Percentiles rank a stretch among this genome's conserved stretches.
Conservation (phyloP, 2,797 vertebrate genomes). For the Aselliscus stoliczkanus region DNA sequence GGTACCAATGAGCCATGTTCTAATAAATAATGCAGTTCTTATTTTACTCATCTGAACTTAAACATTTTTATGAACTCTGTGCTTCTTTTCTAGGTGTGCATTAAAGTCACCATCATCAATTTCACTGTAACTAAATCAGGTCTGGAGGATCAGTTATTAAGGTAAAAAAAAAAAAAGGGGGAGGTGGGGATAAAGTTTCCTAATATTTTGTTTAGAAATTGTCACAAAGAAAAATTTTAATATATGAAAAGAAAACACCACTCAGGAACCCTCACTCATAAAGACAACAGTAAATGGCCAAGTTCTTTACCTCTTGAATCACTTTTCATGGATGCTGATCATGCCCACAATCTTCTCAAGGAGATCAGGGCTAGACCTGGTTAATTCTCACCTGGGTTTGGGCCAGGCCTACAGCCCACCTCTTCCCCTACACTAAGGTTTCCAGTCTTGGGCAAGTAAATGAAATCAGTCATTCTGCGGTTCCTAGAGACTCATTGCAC, state of each 20-base stretch:
- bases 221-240: neutral
- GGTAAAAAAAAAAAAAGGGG: slow-evolving; percentile 73
- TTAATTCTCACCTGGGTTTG: neutral
- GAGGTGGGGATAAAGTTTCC: neutral
- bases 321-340: neutral
- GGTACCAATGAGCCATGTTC: neutral
- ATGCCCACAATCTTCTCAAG: neutral
- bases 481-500: neutral
- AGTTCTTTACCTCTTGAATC: neutral
- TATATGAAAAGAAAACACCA: neutral
- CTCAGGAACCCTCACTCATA: neutral
- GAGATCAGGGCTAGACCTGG: neutral
- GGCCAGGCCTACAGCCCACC: neutral
- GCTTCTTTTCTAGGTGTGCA: slow-evolving; percentile 85
- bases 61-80: neutral
- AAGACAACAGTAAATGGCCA: neutral
- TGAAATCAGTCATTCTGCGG: neutral
- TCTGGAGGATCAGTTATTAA: slow-evolving; percentile 90
- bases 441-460: neutral
- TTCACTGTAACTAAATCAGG: slow-evolving; percentile 92
- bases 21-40: neutral
- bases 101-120: slow-evolving; percentile 94
- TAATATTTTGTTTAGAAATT: slow-evolving; percentile 13
- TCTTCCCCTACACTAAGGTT: neutral
- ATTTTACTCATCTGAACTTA: neutral